Conservation (phyloP, 1,140 invertebrate genomes). For the Lepidurus apus region DNA sequence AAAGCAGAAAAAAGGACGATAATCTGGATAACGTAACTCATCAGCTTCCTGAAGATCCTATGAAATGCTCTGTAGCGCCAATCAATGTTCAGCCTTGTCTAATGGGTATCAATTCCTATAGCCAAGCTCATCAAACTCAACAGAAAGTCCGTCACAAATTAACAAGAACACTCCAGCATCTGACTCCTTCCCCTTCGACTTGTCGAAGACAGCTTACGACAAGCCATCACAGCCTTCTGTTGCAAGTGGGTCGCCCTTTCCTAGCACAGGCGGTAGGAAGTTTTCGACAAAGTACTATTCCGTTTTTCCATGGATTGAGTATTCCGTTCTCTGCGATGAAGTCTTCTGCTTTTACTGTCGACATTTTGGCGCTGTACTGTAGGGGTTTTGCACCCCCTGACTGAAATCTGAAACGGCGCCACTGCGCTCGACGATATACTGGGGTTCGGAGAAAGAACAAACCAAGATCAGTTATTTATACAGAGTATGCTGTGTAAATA, state of each 20-base stretch:
- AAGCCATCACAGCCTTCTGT: constrained; percentile 6
- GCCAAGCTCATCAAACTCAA: background rate
- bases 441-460: too few relatives aligned
- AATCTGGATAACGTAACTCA: background rate
- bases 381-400: too few relatives aligned
- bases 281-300: constrained; percentile 2
- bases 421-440: too few relatives aligned
- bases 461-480: too few relatives aligned
- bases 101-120: background rate
- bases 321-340: background rate
- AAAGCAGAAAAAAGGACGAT: background rate
- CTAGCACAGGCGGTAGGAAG: background rate
- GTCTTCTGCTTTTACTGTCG: constrained; percentile 25
- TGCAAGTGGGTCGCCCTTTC: constrained; percentile 22
- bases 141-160: background rate
- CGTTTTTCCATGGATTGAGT: constrained; percentile 25
- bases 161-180: too few relatives aligned
- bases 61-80: background rate
- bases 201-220: background rate
- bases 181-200: background rate
- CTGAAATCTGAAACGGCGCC: too few relatives aligned
- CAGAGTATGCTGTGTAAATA: too few relatives aligned
- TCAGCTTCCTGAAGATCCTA: background rate
- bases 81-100: background rate
- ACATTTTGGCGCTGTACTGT: constrained; percentile 23